Base-by-base conservation (phyloP, 2,797 vertebrate species). In the Pseudocheirus occidentalis region DNA sequence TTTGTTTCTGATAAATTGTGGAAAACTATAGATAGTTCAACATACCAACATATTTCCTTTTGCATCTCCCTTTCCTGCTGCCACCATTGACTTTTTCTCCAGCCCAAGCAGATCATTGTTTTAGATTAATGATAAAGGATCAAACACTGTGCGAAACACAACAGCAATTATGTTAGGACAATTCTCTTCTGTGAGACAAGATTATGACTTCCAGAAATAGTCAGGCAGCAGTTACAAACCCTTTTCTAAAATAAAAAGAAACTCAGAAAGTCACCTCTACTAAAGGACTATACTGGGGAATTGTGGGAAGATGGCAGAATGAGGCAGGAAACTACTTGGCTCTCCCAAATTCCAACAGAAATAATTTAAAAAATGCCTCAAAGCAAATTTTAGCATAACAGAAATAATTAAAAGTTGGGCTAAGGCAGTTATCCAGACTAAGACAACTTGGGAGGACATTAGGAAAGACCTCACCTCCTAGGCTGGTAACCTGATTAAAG, bases 181-280 rank as follows among this genome's bases (percentile, higher is more conserved):
- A 94, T 95, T 96, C 92, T 87, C 96, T 98, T 87, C 94, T 95
- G 92, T 96, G 93, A 97, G 73, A 95, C 0, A 0, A 59, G 95
- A 96, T 97, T 98, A 21, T 94, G 40, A 95, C 94, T 98, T 92
- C 92, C 97, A 96, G 94, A 98, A 98, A 97, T 97, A 96, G 94
- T 96, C 50, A 87, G 52, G n/a, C 40, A 96, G 40, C 93, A 95
- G 95, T 90, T 97, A 97, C 91, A 92, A 96, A 92, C 94, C 95
- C 94, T 87, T 87, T 81, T 97, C 95, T 96, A 96, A 97, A 87
- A 95, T 90, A 55, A 94, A 81, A 92, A 97, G 95, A 94, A 98
- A 97, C 98, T 97, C 96, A 97, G 97, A 96, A 50, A 87, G 40
- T 46, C 3, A 6, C 18, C 40, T 40, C n/a, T 6, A 46, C 40